These are phyloP conservation scores for Falco punctatus DNA, from an alignment of 2,113 vertebrate genomes.

Conservation along the genomic window DNA sequence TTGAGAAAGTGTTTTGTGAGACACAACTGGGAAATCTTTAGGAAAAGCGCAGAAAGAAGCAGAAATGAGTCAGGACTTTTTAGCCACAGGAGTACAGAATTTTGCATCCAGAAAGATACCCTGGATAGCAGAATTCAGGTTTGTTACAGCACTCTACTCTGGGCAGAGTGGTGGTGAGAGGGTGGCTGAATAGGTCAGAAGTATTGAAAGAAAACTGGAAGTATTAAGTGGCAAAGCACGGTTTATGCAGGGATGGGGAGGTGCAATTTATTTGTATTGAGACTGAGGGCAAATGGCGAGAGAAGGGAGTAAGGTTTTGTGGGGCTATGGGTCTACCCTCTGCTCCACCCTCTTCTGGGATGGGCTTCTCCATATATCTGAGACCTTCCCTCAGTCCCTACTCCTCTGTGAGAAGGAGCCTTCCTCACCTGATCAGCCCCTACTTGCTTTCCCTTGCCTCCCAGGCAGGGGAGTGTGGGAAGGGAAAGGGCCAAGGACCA, in stretches of 20 bases:
- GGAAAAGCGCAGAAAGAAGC: neutral
- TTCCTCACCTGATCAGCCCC: neutral
- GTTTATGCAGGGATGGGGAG: neutral
- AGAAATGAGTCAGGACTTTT: neutral
- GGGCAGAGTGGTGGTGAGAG: neutral
- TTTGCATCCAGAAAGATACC: neutral
- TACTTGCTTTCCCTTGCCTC: neutral
- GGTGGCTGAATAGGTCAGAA: neutral
- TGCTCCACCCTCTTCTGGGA: neutral
- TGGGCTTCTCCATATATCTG: neutral
- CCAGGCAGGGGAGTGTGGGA: neutral
- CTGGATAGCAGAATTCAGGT: neutral
- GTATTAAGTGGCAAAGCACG: neutral
- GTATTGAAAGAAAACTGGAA: neutral
- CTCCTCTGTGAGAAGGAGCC: neutral
- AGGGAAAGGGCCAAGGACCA: neutral
- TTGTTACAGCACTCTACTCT: neutral
- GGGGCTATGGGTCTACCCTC: neutral
- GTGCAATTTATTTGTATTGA: neutral
- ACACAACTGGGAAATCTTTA: neutral
- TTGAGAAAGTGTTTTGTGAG: neutral
- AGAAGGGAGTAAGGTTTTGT: neutral
- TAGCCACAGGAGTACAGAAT: neutral
- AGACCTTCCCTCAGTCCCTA: neutral
- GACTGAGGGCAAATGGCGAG: neutral